Evolutionary conservation across 1,140 invertebrate species (phyloP).

Genomic region (Helicoverpa zea): DNA sequence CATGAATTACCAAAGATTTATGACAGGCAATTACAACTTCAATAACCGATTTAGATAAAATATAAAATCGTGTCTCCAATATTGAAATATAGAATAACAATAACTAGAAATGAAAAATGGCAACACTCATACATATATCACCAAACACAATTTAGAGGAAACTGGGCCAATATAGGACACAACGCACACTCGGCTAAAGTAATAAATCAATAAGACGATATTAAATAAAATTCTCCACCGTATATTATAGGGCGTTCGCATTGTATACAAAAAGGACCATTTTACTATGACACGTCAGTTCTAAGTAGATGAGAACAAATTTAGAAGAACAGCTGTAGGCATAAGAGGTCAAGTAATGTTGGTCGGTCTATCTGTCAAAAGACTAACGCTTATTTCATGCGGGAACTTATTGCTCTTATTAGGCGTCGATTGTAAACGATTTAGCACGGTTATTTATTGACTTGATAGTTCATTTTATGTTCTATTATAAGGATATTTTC

Average conservation of each 20-base stretch:
- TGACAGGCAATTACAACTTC: no score
- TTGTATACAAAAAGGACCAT: constrained; percentile 68
- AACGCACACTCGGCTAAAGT: constrained; percentile 57
- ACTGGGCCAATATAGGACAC: constrained; percentile 67
- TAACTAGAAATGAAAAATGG: constrained; percentile 56
- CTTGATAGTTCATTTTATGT: constrained; percentile 22
- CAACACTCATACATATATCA: constrained; percentile 60
- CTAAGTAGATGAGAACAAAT: constrained; percentile 24
- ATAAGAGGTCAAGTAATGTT: constrained; percentile 46
- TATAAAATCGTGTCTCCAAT: not conserved
- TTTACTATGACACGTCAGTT: constrained; percentile 46
- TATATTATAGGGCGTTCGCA: constrained; percentile 69
- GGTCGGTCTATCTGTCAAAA: constrained; percentile 62
- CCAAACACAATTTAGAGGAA: constrained; percentile 73
- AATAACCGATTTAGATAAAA: no score
- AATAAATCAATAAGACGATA: constrained; percentile 77
- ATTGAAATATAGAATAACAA: constrained; percentile 42
- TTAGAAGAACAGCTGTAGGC: constrained; percentile 16
- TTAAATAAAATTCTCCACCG: constrained; percentile 75
- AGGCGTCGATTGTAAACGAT: constrained; percentile 59
- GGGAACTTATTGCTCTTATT: constrained; percentile 70
- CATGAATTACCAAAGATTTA: no score
- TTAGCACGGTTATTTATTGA: constrained; percentile 53
- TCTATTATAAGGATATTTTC: not conserved
- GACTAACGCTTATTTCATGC: constrained; percentile 71